Evolutionary conservation across 2,888 invertebrate genomes (phyloP).

Genomic region (Gari tellinella): DNA sequence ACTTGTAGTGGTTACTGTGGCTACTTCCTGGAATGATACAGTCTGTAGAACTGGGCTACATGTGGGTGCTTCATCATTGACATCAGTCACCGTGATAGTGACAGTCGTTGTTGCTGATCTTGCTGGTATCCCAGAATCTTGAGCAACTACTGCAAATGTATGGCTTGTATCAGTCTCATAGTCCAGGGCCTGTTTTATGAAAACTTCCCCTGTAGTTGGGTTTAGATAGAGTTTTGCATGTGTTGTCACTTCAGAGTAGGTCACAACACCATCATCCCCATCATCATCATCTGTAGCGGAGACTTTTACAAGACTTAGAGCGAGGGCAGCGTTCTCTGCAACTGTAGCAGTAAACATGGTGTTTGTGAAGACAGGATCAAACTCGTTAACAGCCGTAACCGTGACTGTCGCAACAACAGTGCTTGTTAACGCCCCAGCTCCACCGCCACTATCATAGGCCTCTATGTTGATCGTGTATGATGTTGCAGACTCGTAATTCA

Average conservation of each 20-base stretch:
- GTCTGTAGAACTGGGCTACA: constrained; percentile 62
- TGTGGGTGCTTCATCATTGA: constrained; percentile 87
- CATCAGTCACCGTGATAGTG: constrained; percentile 93
- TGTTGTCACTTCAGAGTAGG: constrained; percentile 58
- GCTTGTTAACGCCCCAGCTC: constrained; percentile 54
- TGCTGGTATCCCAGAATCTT: constrained; percentile 63
- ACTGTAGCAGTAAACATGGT: constrained; percentile 39
- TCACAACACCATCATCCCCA: constrained; percentile 66
- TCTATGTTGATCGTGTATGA: constrained; percentile 63
- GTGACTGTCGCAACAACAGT: constrained; percentile 69
- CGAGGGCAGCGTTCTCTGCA: constrained; percentile 56
- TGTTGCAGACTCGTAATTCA: constrained; percentile 69
- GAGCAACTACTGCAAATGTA: constrained; percentile 58
- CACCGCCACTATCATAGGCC: constrained; percentile 66
- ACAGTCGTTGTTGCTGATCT: constrained; percentile 90
- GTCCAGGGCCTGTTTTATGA: constrained; percentile 66
- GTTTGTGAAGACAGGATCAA: constrained; percentile 65
- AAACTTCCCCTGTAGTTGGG: constrained; percentile 64
- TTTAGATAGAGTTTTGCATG: constrained; percentile 61
- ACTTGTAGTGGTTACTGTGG: constrained; percentile 35
- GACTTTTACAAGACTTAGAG: constrained; percentile 62
- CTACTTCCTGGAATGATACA: constrained; percentile 56
- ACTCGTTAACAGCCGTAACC: constrained; percentile 74
- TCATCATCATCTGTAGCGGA: constrained; percentile 67
- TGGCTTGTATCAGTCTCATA: constrained; percentile 65